Percentiles rank a stretch among this genome's conserved stretches.
Conservation (phyloP, 35 echinoderm and acorn worm species). For the Heliocidaris tuberculata region DNA sequence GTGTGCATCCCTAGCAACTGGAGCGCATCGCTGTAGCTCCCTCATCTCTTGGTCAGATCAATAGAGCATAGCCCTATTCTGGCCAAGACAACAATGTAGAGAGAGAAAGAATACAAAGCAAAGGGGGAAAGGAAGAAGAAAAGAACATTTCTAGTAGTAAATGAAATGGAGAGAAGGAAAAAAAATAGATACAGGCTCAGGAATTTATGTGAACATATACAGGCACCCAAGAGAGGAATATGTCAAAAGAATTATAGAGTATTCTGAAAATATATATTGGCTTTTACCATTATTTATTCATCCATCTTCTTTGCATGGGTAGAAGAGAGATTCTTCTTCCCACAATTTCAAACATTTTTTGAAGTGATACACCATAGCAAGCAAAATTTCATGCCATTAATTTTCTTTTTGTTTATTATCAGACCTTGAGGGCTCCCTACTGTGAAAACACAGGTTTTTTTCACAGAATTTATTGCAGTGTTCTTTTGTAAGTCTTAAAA, state of each 20-base stretch:
- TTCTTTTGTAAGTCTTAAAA: neutral
- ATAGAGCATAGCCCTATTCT: neutral
- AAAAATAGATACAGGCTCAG: neutral
- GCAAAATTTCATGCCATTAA: too few species aligned
- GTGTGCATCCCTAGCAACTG: constrained; percentile 19
- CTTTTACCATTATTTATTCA: neutral
- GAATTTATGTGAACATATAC: neutral
- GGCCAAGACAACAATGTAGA: neutral
- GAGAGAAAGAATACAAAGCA: neutral
- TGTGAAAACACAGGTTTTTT: neutral
- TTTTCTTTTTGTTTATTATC: too few species aligned
- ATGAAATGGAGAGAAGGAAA: neutral
- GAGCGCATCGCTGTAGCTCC: constrained; percentile 8
- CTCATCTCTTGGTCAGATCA: constrained; percentile 20
- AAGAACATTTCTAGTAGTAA: neutral
- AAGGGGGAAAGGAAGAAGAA: neutral
- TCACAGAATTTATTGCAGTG: neutral
- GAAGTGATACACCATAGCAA: neutral
- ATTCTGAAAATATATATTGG: neutral
- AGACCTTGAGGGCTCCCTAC: neutral
- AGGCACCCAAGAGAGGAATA: neutral
- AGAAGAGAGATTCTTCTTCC: neutral
- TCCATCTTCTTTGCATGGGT: neutral
- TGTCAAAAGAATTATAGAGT: neutral
- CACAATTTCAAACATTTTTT: neutral